A percentile compares a stretch with the other conserved stretches of the same genome.
Evolutionary conservation across 2,888 invertebrate species (phyloP).

Genomic region (Andrena camellia): DNA sequence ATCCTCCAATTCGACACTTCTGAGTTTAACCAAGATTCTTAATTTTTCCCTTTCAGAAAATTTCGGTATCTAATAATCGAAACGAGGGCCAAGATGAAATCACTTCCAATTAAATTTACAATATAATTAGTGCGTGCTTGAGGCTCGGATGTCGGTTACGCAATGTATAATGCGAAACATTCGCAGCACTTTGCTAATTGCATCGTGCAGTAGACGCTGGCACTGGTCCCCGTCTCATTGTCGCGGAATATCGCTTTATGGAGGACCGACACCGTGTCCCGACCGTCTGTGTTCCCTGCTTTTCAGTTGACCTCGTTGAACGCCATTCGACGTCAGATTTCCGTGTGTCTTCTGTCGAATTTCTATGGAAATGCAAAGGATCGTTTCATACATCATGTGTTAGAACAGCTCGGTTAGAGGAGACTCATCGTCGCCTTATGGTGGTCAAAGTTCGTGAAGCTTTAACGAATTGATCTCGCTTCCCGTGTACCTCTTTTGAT

Average conservation of each 20-base stretch:
- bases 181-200: slow-evolving; percentile 75
- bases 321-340: slow-evolving; percentile 16
- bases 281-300: background rate
- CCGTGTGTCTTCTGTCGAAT: slow-evolving; percentile 16
- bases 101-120: slow-evolving; percentile 31
- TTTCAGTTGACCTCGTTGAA: slow-evolving; percentile 24
- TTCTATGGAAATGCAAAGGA: slow-evolving; percentile 23
- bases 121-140: slow-evolving; percentile 54
- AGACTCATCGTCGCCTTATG: background rate
- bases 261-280: slow-evolving; percentile 6
- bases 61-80: slow-evolving; percentile 14
- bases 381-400: slow-evolving; percentile 22
- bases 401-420: background rate
- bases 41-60: background rate
- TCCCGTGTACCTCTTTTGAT: background rate
- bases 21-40: background rate
- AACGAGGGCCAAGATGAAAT: slow-evolving; percentile 1
- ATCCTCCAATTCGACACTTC: background rate
- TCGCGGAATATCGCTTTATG: slow-evolving; percentile 38
- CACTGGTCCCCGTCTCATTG: slow-evolving; percentile 13
- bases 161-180: slow-evolving; percentile 68
- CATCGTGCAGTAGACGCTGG: slow-evolving; percentile 53
- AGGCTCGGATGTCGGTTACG: slow-evolving; percentile 50
- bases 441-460: background rate
- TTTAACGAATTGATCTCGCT: background rate